Base-by-base conservation (phyloP, 2,888 invertebrate species). In the Rotaria sp. region DNA sequence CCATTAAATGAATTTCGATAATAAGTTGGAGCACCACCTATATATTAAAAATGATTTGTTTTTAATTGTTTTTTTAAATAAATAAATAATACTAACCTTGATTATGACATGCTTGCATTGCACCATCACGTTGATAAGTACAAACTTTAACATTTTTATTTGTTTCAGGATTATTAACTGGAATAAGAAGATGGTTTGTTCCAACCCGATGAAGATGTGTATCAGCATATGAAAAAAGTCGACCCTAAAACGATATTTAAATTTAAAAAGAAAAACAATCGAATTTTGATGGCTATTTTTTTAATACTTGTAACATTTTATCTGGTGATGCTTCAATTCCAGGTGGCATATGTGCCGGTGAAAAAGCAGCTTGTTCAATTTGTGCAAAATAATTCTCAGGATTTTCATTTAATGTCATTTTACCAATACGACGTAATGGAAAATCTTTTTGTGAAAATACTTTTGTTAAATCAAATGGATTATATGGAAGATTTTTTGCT, bases 1-100 rank as follows among this genome's bases (percentile, higher is more conserved):
- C 97, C 97, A 87, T 93, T 93, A 92, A 97, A 98, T 88, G 96
- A 96, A 92, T 98, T 98, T 0, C 98, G 98, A 92, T 94, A 96
- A 91, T 98, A 98, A 92, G 97, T 97, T 11, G 97, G 97, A 10
- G 95, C 94, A 41, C 94, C 95, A 87, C 88, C 80, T 80, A 45
- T 7, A 80, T n/a, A 41, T 5, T 21, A 38, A 30, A 21, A 75
- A 24, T 74, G 13, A 15, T 2, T 35, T 21, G 3, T n/a, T 57
- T 57, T 26, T n/a, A 11, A n/a, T 35, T 67, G 2, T 30, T 67
- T 45, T 38, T 41, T 7, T 35, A 75, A 24, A 4, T 3, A 75
- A 75, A 3, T 18, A 74, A 35, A 5, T 35, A 38, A 18, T n/a
- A 24, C n/a, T 80, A 3, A 80, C 80, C 45, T 85, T 85, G 84